Evolutionary conservation across 2,113 vertebrate genomes (phyloP).

Genomic region (Corydoras sp.): DNA sequence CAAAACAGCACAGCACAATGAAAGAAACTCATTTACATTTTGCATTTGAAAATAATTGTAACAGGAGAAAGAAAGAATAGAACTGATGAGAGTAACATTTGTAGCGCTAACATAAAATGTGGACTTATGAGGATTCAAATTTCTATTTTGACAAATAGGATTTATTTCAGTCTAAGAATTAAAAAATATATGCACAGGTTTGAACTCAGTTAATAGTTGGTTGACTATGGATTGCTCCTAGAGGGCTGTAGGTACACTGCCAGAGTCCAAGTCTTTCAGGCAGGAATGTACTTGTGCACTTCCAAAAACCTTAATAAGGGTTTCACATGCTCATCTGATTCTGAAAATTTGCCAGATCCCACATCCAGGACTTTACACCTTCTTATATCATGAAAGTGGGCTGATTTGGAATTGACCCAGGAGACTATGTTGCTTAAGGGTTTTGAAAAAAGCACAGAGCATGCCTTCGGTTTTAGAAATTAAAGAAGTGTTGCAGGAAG

Average conservation of each 20-base stretch:
- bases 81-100: constrained; percentile 4
- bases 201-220: constrained; percentile 13
- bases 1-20: not conserved
- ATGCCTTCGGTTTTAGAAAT: constrained; percentile 19
- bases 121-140: not conserved
- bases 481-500: too few species aligned
- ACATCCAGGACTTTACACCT: constrained; percentile 9
- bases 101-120: not conserved
- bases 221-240: constrained; percentile 27
- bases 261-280: constrained; percentile 22
- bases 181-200: not conserved
- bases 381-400: constrained; percentile 2
- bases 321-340: constrained; percentile 9
- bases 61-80: not conserved
- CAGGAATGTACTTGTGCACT: constrained; percentile 35
- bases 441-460: constrained; percentile 26
- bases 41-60: too few species aligned
- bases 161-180: not conserved
- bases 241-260: constrained; percentile 25
- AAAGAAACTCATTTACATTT: not conserved
- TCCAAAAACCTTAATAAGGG: constrained; percentile 38
- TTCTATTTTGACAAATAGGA: not conserved
- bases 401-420: constrained; percentile 3
- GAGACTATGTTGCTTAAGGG: not conserved
- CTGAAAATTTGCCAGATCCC: constrained; percentile 11